Percentiles rank a stretch among this genome's conserved stretches.
phyloP scores from a whole-genome alignment of 2,888 invertebrate genomes.

The Ferrisia virgata region DNA sequence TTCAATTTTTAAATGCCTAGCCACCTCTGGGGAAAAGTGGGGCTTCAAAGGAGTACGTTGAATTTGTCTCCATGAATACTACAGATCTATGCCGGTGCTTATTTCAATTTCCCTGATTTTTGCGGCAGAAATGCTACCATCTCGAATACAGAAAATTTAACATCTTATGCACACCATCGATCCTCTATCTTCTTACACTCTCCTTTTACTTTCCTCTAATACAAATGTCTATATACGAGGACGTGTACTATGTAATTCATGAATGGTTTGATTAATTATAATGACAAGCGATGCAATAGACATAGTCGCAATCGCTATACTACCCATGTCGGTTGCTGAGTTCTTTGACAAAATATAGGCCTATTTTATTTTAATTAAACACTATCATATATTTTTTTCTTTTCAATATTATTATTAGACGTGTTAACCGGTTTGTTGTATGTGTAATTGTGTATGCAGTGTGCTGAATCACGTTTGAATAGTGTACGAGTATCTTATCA shows the following conservation, averaged over 20 bases:
- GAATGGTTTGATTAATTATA: background rate
- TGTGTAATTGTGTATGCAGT: background rate
- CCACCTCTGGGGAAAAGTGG: no score
- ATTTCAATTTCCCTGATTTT: no score
- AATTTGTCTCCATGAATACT: no score
- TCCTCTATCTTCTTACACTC: no score
- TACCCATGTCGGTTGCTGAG: background rate
- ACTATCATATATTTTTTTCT: background rate
- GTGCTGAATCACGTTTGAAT: background rate
- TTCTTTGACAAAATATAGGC: background rate
- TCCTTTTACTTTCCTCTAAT: no score
- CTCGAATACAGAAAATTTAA: no score
- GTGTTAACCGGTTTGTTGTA: slow-evolving; percentile 15
- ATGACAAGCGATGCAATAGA: background rate
- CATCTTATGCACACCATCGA: no score
- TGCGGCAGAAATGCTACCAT: no score
- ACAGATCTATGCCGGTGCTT: no score
- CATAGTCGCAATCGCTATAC: background rate
- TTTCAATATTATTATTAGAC: background rate
- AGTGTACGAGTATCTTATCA: background rate
- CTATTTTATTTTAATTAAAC: slow-evolving; percentile 21
- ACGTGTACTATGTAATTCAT: background rate
- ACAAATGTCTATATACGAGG: no score
- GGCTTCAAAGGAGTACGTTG: no score
- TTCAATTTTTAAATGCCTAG: no score